A percentile compares a stretch with the other conserved stretches of the same genome.
These are phyloP conservation scores for Passer montanus DNA, from an alignment of 2,113 vertebrate species.

Conservation along the genomic window DNA sequence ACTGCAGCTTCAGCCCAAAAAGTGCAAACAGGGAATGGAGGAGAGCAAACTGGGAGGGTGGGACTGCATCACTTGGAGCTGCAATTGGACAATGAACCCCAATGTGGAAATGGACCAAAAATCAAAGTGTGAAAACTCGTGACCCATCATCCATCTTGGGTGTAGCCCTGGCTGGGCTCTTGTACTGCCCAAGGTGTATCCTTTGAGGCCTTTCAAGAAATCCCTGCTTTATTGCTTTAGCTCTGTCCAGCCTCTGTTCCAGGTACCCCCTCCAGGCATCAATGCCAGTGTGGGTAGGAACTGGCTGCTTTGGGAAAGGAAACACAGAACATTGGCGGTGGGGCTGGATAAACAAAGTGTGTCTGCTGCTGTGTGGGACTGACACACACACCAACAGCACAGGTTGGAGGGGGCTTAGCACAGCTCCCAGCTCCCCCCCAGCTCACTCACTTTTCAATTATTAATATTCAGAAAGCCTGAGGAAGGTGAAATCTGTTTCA, in stretches of 20 bases:
- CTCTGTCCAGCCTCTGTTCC: background rate
- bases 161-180: fast-evolving
- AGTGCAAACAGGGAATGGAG: background rate
- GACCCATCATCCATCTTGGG: background rate
- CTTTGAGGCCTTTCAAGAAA: background rate
- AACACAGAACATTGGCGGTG: background rate
- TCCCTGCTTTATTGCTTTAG: background rate
- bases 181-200: background rate
- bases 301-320: background rate
- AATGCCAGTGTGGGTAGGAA: fast-evolving
- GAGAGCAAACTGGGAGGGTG: background rate
- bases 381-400: background rate
- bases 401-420: fast-evolving
- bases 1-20: background rate
- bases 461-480: background rate
- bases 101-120: background rate
- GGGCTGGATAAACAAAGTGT: background rate
- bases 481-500: background rate
- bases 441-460: background rate
- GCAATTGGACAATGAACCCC: background rate
- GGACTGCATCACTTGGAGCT: background rate
- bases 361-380: background rate
- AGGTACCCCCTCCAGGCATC: background rate
- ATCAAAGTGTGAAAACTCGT: background rate
- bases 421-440: background rate